Conservation (phyloP, 2,888 invertebrate genomes). For the Keiferia lycopersicella region DNA sequence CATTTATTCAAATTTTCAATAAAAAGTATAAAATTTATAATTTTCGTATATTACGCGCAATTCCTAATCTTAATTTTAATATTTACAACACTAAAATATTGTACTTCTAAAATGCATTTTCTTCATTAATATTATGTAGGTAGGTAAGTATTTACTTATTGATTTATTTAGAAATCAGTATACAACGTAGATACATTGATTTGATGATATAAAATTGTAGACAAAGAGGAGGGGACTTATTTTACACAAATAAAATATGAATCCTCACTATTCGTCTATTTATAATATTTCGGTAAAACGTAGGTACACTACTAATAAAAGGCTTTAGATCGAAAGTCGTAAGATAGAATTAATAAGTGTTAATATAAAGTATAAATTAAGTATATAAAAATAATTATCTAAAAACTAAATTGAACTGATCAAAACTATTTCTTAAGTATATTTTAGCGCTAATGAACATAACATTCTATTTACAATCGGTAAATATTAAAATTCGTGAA, state of each 20-base stretch:
- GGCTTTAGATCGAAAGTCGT: background rate
- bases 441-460: too few relatives aligned
- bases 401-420: too few relatives aligned
- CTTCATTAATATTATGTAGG: too few relatives aligned
- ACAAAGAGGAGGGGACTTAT: slow-evolving; percentile 76
- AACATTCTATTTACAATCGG: background rate
- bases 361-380: too few relatives aligned
- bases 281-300: background rate
- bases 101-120: slow-evolving; percentile 8
- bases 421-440: too few relatives aligned
- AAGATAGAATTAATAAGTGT: too few relatives aligned
- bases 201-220: slow-evolving; percentile 31
- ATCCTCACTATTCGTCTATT: slow-evolving; percentile 74
- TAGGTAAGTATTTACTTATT: too few relatives aligned
- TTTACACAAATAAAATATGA: slow-evolving; percentile 70
- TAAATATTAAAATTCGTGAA: background rate
- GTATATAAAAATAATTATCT: too few relatives aligned
- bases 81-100: slow-evolving; percentile 11
- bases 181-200: too few relatives aligned
- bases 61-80: slow-evolving; percentile 9
- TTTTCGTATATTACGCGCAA: background rate
- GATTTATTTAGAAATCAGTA: too few relatives aligned
- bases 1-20: slow-evolving; percentile 1
- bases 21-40: slow-evolving; percentile 3
- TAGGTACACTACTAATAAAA: slow-evolving; percentile 8